phyloP scores from a whole-genome alignment of 2,797 vertebrate species.

The Alouatta caraya region DNA sequence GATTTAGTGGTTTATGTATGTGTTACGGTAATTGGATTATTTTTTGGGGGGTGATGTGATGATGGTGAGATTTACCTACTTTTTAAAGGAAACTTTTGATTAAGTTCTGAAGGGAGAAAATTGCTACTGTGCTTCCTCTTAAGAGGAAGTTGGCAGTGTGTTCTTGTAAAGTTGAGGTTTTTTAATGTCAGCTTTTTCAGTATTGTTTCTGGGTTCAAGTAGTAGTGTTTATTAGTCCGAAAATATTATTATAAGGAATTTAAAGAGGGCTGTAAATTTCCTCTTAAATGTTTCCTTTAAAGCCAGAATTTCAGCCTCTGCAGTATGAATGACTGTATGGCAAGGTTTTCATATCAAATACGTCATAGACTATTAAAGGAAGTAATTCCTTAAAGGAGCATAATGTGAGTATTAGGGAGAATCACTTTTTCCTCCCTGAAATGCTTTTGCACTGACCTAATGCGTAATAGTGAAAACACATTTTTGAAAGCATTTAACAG shows the following conservation, averaged over 20 bases:
- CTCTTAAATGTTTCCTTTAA: slow-evolving; percentile 20
- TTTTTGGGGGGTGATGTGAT: background rate
- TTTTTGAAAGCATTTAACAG: slow-evolving; percentile 51
- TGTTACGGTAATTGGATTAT: background rate
- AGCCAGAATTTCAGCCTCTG: background rate
- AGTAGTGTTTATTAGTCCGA: background rate
- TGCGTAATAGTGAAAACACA: slow-evolving; percentile 39
- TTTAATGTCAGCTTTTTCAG: background rate
- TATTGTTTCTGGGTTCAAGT: slow-evolving; percentile 38
- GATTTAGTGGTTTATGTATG: background rate
- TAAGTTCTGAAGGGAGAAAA: slow-evolving; percentile 4
- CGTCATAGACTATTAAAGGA: background rate
- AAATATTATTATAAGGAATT: slow-evolving; percentile 52
- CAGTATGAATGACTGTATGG: background rate
- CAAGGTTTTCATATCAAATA: slow-evolving; percentile 27
- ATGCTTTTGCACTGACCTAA: slow-evolving; percentile 44
- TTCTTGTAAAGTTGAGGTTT: slow-evolving; percentile 13
- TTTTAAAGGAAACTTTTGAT: background rate
- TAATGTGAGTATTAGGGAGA: background rate
- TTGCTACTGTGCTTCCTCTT: background rate
- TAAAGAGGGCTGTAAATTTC: slow-evolving; percentile 37
- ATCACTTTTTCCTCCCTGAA: slow-evolving; percentile 1
- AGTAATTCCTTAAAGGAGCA: background rate
- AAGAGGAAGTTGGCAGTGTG: background rate
- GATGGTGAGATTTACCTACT: background rate